These are phyloP conservation scores for Spodoptera litura DNA, from an alignment of 1,140 invertebrate species.

Conservation along the genomic window DNA sequence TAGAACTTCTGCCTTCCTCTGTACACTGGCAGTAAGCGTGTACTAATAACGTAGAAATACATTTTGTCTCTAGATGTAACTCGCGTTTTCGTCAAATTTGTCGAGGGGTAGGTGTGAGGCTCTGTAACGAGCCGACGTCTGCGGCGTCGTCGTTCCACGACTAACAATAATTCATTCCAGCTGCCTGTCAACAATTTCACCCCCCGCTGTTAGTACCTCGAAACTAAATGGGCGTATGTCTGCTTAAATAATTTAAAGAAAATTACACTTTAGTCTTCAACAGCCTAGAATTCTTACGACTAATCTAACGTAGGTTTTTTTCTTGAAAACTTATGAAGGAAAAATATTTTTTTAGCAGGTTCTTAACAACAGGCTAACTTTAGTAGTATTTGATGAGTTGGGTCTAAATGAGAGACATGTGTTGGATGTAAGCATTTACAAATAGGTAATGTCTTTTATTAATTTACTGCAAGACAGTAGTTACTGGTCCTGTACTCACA, in stretches of 20 bases:
- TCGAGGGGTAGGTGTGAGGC: constrained; percentile 52
- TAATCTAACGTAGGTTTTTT: no score
- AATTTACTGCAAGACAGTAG: no score
- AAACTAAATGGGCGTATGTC: constrained; percentile 11
- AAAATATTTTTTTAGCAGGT: no score
- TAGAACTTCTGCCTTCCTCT: background rate
- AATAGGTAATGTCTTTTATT: no score
- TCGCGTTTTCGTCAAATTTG: constrained; percentile 51
- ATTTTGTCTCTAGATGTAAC: constrained; percentile 38
- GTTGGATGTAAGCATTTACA: no score
- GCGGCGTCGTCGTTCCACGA: constrained; percentile 31
- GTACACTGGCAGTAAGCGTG: no score
- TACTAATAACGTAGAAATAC: constrained; percentile 19
- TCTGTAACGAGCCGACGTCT: constrained; percentile 47
- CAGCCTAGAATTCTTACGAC: background rate
- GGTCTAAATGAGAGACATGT: no score
- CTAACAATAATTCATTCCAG: constrained; percentile 60
- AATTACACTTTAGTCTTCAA: background rate
- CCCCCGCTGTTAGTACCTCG: constrained; percentile 30
- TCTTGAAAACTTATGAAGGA: no score
- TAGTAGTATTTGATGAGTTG: no score
- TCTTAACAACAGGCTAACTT: no score
- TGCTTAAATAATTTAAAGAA: constrained; percentile 1
- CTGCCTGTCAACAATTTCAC: constrained; percentile 54
- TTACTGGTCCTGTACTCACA: no score